Evolutionary conservation across 2,797 vertebrate species (phyloP).

Genomic region (Rhincodon typus): DNA sequence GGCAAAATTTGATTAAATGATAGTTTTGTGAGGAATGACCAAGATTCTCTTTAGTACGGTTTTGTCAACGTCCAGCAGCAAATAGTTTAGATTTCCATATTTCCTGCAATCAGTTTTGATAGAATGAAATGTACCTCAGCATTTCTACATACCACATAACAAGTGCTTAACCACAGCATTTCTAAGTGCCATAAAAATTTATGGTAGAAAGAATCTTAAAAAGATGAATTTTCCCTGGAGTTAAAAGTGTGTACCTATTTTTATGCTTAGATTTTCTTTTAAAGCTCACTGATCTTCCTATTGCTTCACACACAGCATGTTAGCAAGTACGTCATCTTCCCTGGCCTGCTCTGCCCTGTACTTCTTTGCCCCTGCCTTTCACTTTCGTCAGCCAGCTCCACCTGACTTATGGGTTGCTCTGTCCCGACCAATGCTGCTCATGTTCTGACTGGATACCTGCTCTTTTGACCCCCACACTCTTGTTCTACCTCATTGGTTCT

Average conservation of each 20-base stretch:
- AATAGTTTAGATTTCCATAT: neutral
- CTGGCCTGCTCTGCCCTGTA: neutral
- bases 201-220: neutral
- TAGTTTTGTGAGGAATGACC: neutral
- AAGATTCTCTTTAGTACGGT: no score
- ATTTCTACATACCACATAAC: neutral
- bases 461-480: no score
- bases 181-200: neutral
- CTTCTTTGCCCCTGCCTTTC: conserved; percentile 38
- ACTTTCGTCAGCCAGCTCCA: no score
- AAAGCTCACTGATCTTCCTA: neutral
- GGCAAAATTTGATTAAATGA: neutral
- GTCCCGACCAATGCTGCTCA: neutral
- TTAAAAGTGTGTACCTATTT: neutral
- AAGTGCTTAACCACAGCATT: neutral
- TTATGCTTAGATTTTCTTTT: neutral
- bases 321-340: neutral
- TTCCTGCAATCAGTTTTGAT: neutral
- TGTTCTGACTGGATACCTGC: neutral
- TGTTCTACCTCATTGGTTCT: no score
- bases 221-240: neutral
- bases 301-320: neutral
- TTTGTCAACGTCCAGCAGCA: neutral
- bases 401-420: no score
- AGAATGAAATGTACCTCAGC: neutral